Percentiles rank a stretch among this genome's conserved stretches.
phyloP scores from a whole-genome alignment of 1,140 invertebrate species.

The Portunus trituberculatus region DNA sequence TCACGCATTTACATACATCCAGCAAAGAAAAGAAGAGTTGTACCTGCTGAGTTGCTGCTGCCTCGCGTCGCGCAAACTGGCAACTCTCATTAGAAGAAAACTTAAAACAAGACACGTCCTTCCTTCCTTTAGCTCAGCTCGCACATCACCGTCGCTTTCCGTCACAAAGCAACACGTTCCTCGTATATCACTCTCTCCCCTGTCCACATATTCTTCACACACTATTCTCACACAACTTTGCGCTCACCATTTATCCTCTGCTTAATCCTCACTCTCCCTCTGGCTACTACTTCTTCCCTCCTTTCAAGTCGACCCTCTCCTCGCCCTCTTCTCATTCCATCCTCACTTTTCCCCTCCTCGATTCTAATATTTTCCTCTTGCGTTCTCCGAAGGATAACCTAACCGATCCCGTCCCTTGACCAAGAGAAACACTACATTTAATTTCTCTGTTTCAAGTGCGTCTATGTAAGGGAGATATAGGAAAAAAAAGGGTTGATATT shows the following conservation, averaged over 20 bases:
- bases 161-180: too few species aligned
- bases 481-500: neutral
- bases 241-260: neutral
- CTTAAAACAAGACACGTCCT: too few species aligned
- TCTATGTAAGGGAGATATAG: neutral
- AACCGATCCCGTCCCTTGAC: neutral
- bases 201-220: neutral
- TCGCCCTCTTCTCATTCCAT: neutral
- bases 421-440: neutral
- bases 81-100: too few species aligned
- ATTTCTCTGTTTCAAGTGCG: neutral
- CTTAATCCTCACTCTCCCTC: neutral
- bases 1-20: too few species aligned
- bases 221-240: too few species aligned
- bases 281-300: neutral
- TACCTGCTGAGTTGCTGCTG: too few species aligned
- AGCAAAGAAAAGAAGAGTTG: too few species aligned
- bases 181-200: too few species aligned
- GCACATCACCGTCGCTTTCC: too few species aligned
- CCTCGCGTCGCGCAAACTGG: too few species aligned
- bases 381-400: neutral
- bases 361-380: neutral
- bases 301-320: neutral
- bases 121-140: too few species aligned
- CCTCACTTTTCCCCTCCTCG: neutral